Base-by-base conservation (phyloP, 2,888 invertebrate genomes). In the Acrobasis consociella region DNA sequence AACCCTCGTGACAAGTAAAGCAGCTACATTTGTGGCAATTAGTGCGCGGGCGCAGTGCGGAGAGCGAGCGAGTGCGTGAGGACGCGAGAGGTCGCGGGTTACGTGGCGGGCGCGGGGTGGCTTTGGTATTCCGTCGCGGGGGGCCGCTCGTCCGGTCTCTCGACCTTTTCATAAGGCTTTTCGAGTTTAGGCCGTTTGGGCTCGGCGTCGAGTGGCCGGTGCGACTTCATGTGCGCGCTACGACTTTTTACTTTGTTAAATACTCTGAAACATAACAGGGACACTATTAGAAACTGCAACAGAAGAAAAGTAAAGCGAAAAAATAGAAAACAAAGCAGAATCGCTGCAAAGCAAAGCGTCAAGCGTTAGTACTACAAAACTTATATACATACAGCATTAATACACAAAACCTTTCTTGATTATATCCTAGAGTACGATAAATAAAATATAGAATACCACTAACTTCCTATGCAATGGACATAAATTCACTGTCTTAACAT, bases 191-290 rank as follows among this genome's bases (percentile, higher is more conserved):
- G 93, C 92, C 94, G 93, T 92, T 94, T 95, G 72, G 94, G 94
- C 87, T 96, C 97, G 88, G 96, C 94, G 93, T 97, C 97, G 86
- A 96, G 96, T 78, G 97, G 96, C 85, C 97, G 96, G 94, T 99
- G 99, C 74, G 98, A 98, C 94, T 99, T 99, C 99, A 99, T 99
- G 93, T 99, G 99, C 72, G 99, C 99, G 93, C 98, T 99, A 92
- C 99, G 96, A 94, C 99, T 99, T 94, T 99, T 98, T 85, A 99
- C 97, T 95, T 99, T 99, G 94, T 96, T 96, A 94, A 99, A 99
- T 90, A 98, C 96, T 94, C 98, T 99, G 95, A 76, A 94, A 94
- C 89, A 89, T 88, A 90, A 92, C 78, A 89, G 87, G 88, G 84
- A 85, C 77, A 87, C 77, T 81, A 87, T 91, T 87, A 90, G 79